A percentile compares a stretch with the other conserved stretches of the same genome.
Evolutionary conservation across 2,113 vertebrate species (phyloP).

Genomic region (Otus sunia): DNA sequence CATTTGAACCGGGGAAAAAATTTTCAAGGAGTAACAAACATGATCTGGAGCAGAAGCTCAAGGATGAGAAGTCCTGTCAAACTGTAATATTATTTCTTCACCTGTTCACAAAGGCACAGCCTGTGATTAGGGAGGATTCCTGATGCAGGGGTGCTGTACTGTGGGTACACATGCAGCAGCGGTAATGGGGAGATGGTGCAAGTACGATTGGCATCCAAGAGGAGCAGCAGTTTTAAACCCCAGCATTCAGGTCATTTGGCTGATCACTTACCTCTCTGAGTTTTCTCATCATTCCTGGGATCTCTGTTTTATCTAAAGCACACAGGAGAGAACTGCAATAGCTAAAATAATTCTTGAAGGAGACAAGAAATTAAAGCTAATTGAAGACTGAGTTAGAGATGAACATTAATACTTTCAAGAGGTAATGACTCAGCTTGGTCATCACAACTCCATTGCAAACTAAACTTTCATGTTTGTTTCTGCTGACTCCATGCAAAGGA

Average conservation of each 20-base stretch:
- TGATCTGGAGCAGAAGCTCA: neutral
- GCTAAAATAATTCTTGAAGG: neutral
- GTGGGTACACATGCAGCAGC: neutral
- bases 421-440: neutral
- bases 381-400: neutral
- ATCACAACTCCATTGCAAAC: neutral
- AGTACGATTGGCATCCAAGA: neutral
- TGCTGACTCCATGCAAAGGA: neutral
- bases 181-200: fast-evolving
- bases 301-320: neutral
- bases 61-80: neutral
- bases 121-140: neutral
- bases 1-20: neutral
- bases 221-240: neutral
- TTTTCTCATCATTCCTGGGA: neutral
- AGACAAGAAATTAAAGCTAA: neutral
- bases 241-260: neutral
- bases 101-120: neutral
- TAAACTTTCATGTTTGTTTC: neutral
- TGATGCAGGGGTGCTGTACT: neutral
- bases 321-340: neutral
- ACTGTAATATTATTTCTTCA: neutral
- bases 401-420: constrained; percentile 14
- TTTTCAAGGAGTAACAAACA: neutral
- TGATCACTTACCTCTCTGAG: neutral